These are phyloP conservation scores for Stegostoma tigrinum DNA, from an alignment of 2,113 vertebrate genomes.

Conservation along the genomic window DNA sequence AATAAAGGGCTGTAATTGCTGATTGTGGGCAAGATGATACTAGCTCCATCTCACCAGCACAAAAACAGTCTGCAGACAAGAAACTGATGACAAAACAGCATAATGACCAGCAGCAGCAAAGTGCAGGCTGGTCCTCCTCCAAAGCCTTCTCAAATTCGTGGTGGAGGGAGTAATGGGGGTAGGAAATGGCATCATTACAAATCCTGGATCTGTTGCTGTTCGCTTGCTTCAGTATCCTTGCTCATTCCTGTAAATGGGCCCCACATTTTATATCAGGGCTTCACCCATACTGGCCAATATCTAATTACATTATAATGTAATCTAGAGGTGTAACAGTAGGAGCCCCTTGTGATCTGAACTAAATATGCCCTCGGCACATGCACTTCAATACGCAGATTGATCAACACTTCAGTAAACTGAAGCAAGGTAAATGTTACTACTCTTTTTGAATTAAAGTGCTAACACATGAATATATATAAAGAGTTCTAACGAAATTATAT, in stretches of 20 bases:
- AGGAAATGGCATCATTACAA: neutral
- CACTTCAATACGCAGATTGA: neutral
- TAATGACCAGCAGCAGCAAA: neutral
- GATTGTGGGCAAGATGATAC: neutral
- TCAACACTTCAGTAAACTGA: neutral
- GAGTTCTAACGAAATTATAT: neutral
- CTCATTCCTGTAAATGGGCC: neutral
- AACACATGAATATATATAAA: neutral
- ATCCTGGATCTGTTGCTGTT: neutral
- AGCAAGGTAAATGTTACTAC: neutral
- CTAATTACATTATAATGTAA: neutral
- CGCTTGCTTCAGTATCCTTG: neutral
- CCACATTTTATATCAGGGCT: neutral
- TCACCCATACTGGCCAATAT: neutral
- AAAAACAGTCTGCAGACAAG: neutral
- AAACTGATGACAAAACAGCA: neutral
- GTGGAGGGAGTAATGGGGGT: neutral
- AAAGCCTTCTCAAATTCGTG: neutral
- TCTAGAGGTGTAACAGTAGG: neutral
- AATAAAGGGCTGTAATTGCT: neutral
- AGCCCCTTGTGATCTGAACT: neutral
- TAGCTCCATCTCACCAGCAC: too few relatives aligned
- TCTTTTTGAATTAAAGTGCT: neutral
- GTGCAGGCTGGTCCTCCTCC: too few relatives aligned
- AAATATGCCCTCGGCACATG: neutral